Conservation (phyloP, 2,888 invertebrate species). For the Glaucopsyche alexis region DNA sequence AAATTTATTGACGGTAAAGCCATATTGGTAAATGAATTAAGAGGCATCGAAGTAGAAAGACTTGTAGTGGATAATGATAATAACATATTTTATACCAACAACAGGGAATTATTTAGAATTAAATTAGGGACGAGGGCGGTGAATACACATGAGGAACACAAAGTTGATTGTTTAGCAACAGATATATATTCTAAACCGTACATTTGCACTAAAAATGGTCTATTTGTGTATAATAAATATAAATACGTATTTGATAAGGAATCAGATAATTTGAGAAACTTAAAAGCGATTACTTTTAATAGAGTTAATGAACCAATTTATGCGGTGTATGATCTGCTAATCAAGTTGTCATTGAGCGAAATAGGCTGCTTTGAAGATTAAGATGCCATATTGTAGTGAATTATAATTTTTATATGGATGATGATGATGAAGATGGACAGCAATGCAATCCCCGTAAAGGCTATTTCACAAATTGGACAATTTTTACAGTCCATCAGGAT, state of each 20-base stretch:
- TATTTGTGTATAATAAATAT: constrained; percentile 65
- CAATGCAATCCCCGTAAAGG: too few species aligned
- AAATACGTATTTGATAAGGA: constrained; percentile 64
- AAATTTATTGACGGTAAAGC: constrained; percentile 59
- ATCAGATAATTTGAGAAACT: constrained; percentile 49
- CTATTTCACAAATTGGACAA: too few species aligned
- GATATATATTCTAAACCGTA: constrained; percentile 55
- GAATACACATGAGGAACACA: constrained; percentile 55
- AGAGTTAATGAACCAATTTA: constrained; percentile 59
- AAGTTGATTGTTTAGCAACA: constrained; percentile 50
- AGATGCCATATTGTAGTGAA: constrained; percentile 5
- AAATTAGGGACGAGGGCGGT: constrained; percentile 59
- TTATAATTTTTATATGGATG: too few species aligned
- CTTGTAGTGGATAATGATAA: constrained; percentile 60
- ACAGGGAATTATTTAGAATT: constrained; percentile 53
- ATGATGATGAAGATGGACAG: background rate
- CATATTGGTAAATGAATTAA: constrained; percentile 50
- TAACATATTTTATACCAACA: constrained; percentile 58
- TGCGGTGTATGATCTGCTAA: constrained; percentile 56
- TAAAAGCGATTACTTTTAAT: constrained; percentile 59
- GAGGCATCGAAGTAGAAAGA: constrained; percentile 52
- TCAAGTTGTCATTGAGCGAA: constrained; percentile 53
- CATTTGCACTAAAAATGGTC: constrained; percentile 54
- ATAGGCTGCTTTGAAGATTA: constrained; percentile 51
- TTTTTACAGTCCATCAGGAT: too few species aligned